These are phyloP conservation scores for Ctenochaetus hawaiiensis DNA, from an alignment of 2,797 vertebrate genomes.

Conservation along the genomic window DNA sequence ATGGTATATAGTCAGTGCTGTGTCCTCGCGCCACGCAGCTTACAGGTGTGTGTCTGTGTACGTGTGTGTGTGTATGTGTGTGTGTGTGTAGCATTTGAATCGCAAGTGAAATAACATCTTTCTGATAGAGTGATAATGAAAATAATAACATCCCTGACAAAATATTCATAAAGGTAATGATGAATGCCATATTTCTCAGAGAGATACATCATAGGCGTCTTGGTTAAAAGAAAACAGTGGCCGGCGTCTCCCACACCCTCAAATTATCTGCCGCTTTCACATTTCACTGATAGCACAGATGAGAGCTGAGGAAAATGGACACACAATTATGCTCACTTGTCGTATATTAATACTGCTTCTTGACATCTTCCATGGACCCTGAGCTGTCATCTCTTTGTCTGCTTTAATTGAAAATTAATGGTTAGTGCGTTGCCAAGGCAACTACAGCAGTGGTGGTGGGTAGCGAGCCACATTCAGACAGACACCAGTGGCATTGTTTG, in stretches of 20 bases:
- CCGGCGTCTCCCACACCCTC: constrained; percentile 77
- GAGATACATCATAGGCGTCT: constrained; percentile 78
- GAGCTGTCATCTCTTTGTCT: constrained; percentile 99
- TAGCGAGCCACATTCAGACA: constrained; percentile 89
- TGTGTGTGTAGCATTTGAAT: constrained; percentile 54
- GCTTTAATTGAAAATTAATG: constrained; percentile 99
- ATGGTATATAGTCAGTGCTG: constrained; percentile 41
- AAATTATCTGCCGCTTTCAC: constrained; percentile 88
- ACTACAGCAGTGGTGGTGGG: constrained; percentile 84
- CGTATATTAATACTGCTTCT: constrained; percentile 99
- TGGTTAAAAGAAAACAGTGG: constrained; percentile 79
- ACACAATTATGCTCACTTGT: constrained; percentile 99
- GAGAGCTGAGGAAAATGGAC: constrained; percentile 92
- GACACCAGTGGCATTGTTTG: constrained; percentile 97
- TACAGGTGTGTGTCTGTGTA: constrained; percentile 59
- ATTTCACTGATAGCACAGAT: constrained; percentile 88
- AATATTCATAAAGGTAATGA: constrained; percentile 84
- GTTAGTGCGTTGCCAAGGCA: constrained; percentile 98
- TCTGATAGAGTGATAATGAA: constrained; percentile 82
- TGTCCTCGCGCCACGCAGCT: constrained; percentile 56
- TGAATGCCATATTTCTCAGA: constrained; percentile 80
- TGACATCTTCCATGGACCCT: constrained; percentile 99
- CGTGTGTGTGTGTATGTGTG: constrained; percentile 26
- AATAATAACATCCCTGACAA: constrained; percentile 85
- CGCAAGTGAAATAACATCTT: constrained; percentile 72